phyloP scores from a whole-genome alignment of 1,140 invertebrate genomes.

The Homarus americanus region DNA sequence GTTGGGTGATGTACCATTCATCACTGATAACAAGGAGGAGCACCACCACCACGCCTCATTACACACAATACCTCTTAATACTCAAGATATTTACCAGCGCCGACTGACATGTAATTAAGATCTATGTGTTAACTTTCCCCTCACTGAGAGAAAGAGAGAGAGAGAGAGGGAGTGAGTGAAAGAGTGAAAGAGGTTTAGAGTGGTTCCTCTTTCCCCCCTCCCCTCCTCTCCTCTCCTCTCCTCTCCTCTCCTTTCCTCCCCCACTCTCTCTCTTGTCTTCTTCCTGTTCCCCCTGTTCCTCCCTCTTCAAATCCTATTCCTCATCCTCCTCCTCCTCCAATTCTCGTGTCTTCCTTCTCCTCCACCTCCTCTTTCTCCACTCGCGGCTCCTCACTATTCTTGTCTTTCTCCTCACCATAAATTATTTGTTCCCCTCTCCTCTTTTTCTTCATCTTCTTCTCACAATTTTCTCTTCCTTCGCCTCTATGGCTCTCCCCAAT shows the following conservation, averaged over 20 bases:
- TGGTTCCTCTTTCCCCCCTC: no score
- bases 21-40: slow-evolving; percentile 27
- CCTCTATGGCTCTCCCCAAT: no score
- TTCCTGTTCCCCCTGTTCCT: neutral
- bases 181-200: neutral
- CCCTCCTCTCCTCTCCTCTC: neutral
- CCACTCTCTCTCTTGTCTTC: neutral
- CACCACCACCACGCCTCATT: slow-evolving; percentile 5
- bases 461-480: no score
- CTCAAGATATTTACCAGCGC: neutral
- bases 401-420: no score
- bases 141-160: neutral
- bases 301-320: neutral
- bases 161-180: neutral
- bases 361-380: no score
- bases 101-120: slow-evolving; percentile 22
- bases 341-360: no score
- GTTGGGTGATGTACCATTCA: slow-evolving; percentile 1
- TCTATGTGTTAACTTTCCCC: neutral
- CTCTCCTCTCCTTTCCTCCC: neutral
- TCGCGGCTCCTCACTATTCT: no score
- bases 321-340: no score
- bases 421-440: no score
- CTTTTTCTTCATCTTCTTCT: no score
- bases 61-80: slow-evolving; percentile 26